Conservation (phyloP, 2,888 invertebrate genomes). For the Halocaridina rubra region DNA sequence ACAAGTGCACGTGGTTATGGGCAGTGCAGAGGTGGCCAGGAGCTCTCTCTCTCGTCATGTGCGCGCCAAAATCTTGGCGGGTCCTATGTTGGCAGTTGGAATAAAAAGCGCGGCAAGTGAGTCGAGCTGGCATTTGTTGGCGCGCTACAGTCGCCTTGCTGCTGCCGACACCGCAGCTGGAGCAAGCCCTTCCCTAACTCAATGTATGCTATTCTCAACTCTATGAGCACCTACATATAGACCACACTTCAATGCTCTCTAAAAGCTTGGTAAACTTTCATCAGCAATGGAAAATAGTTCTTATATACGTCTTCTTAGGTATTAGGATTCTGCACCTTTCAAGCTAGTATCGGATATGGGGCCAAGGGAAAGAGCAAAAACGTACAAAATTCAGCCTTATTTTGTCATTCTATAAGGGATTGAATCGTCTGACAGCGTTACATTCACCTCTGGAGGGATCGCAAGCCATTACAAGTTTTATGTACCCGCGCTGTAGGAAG, state of each 20-base stretch:
- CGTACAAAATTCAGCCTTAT: constrained; percentile 57
- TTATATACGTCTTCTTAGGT: constrained; percentile 63
- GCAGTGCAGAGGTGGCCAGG: constrained; percentile 60
- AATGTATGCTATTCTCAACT: constrained; percentile 54
- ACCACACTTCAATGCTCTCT: constrained; percentile 48
- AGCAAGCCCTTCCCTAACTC: constrained; percentile 52
- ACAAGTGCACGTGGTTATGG: constrained; percentile 60
- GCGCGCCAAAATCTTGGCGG: constrained; percentile 62
- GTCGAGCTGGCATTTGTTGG: constrained; percentile 63
- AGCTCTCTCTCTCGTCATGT: constrained; percentile 60
- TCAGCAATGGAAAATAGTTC: constrained; percentile 60
- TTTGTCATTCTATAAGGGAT: constrained; percentile 35
- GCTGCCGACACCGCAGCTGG: constrained; percentile 64
- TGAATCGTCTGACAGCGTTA: constrained; percentile 47
- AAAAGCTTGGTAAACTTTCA: constrained; percentile 42
- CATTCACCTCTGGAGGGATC: constrained; percentile 58
- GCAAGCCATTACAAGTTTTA: constrained; percentile 58
- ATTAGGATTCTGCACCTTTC: constrained; percentile 62
- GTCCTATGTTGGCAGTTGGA: constrained; percentile 63
- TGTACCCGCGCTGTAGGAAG: constrained; percentile 50
- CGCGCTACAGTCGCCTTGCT: constrained; percentile 62
- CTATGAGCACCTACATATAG: constrained; percentile 52
- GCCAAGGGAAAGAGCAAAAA: constrained; percentile 61
- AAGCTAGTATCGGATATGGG: constrained; percentile 62
- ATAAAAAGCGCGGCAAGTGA: constrained; percentile 64